Base-by-base conservation (phyloP, 2,113 vertebrate genomes). In the Oryzias melastigma region DNA sequence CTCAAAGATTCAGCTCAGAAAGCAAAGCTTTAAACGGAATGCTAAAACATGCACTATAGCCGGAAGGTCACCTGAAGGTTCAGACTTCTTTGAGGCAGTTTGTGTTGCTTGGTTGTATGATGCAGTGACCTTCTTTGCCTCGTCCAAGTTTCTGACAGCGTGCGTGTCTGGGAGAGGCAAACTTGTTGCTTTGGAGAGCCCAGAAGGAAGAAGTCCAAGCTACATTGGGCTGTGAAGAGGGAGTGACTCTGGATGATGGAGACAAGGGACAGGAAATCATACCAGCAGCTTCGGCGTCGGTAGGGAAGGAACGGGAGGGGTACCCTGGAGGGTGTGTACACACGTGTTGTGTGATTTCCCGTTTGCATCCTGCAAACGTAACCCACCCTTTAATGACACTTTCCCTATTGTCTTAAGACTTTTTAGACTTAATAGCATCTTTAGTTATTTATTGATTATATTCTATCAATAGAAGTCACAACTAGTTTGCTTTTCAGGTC, bases 291-390 rank as follows among this genome's bases (percentile, higher is more conserved):
- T 82, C 53, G 65, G 78, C 74, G 58, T 86, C 75, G 67, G 70
- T 73, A 59, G 78, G 85, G 85, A 88, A 87, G 89, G 85, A 87
- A 85, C 78, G 71, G 89, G 89, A 88, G 86, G 82, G 74, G 72
- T 75, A 62, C 63, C 71, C 68, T 65, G 71, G 75, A 73, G 64
- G 59, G 62, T 18, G 71, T 78, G 62, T 73, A n/a, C 16, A 43
- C 73, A 42, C 55, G 58, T 69, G 68, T 59, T 47, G 60, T 56
- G 57, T 41, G 59, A 73, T 72, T 81, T 85, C 61, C 74, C 41
- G 22, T 71, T 71, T 44, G 45, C 59, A 58, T 74, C 58, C 29
- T 42, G 57, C 45, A 47, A 20, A 24, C 51, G 44, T 27, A 5
- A 42, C 16, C 35, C 52, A 45, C 63, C 57, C n/a, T 64, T 10